These are phyloP conservation scores for Patella caerulea DNA, from an alignment of 2,888 invertebrate species.

Conservation along the genomic window DNA sequence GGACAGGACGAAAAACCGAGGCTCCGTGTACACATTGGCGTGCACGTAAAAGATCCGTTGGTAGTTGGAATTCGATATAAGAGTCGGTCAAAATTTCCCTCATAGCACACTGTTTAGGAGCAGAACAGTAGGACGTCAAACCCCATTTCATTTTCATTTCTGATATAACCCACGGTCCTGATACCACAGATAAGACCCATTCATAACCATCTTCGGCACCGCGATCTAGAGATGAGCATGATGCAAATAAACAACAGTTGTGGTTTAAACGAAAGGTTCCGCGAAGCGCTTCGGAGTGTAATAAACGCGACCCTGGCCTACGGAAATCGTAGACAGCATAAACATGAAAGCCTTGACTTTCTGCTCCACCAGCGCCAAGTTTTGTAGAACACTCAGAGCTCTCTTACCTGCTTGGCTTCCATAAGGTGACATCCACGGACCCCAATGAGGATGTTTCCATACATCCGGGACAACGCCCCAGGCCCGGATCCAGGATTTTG, in stretches of 20 bases:
- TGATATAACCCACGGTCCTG: not conserved
- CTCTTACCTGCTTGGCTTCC: not conserved
- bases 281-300: conserved; percentile 15
- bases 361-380: not conserved
- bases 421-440: not conserved
- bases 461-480: conserved; percentile 16
- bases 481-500: no score
- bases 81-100: no score
- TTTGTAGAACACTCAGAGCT: not conserved
- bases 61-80: no score
- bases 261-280: not conserved
- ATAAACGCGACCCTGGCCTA: conserved; percentile 11
- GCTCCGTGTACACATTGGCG: no score
- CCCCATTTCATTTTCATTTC: no score
- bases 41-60: no score
- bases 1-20: no score
- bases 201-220: conserved; percentile 17
- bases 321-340: conserved; percentile 7
- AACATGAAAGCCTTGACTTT: conserved; percentile 8
- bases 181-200: conserved; percentile 22
- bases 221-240: conserved; percentile 20
- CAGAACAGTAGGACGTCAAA: no score
- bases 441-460: not conserved
- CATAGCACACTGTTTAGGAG: no score
- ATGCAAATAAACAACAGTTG: not conserved